phyloP scores from a whole-genome alignment of 2,113 vertebrate genomes.

The Tringa solitaria region DNA sequence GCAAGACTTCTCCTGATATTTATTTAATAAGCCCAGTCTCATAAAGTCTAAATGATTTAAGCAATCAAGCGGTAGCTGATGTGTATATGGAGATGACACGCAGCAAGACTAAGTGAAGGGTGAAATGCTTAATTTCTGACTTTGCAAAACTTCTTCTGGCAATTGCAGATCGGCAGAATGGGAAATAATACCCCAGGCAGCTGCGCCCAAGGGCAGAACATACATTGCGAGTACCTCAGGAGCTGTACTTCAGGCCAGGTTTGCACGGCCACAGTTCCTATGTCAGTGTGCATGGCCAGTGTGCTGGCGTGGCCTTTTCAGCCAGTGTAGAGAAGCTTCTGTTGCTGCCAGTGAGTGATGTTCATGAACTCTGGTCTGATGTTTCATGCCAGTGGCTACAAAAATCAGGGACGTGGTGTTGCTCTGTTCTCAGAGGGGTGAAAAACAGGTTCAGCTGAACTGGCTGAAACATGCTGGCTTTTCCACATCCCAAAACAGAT shows the following conservation, averaged over 20 bases:
- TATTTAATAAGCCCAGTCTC: constrained; percentile 37
- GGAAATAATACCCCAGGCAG: background rate
- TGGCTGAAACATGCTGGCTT: background rate
- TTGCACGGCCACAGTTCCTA: background rate
- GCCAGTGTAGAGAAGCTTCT: background rate
- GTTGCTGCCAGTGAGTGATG: background rate
- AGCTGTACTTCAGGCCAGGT: background rate
- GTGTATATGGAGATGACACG: background rate
- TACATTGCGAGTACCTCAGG: background rate
- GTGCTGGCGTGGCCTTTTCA: background rate
- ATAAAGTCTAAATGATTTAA: constrained; percentile 18
- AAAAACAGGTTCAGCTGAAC: background rate
- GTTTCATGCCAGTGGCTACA: background rate
- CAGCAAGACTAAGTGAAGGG: constrained; percentile 2
- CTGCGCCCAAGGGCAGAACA: background rate
- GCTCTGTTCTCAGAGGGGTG: background rate
- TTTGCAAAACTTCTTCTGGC: background rate
- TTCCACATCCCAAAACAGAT: background rate
- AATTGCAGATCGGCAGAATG: background rate
- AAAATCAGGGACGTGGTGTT: background rate
- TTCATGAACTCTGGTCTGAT: background rate
- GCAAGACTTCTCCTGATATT: constrained; percentile 30
- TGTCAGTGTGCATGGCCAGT: background rate
- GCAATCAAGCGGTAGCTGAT: constrained; percentile 33
- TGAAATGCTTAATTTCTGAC: background rate